A percentile compares a stretch with the other conserved stretches of the same genome.
Evolutionary conservation across 1,140 invertebrate species (phyloP).

Genomic region (Mya arenaria): DNA sequence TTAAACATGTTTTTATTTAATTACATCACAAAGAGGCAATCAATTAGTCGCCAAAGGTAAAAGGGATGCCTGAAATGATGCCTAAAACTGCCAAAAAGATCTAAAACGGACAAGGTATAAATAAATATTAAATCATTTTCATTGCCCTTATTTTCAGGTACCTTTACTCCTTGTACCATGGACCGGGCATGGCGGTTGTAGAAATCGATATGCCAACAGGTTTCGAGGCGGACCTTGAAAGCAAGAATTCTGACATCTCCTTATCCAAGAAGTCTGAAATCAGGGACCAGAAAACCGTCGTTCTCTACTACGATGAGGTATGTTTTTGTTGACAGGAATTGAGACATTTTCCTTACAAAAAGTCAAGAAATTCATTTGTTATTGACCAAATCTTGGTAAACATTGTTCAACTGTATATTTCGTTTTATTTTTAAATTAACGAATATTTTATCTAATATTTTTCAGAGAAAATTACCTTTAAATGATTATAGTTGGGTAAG

Average conservation of each 20-base stretch:
- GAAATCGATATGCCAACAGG: constrained; percentile 43
- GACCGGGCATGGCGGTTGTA: constrained; percentile 28
- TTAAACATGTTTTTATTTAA: too few species aligned
- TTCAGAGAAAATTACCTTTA: not conserved
- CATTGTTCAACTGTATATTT: constrained; percentile 1
- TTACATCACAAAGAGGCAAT: too few species aligned
- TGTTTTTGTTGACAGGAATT: too few species aligned
- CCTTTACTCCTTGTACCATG: not conserved
- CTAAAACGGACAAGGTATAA: too few species aligned
- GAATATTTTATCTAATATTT: not conserved
- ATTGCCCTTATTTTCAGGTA: constrained; percentile 31
- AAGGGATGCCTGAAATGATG: too few species aligned
- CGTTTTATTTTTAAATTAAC: not conserved
- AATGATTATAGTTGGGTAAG: not conserved
- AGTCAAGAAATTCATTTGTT: too few species aligned
- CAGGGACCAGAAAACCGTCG: constrained; percentile 35
- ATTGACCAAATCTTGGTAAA: not conserved
- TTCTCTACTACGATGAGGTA: constrained; percentile 41
- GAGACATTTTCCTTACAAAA: too few species aligned
- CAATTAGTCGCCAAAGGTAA: too few species aligned
- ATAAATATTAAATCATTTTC: too few species aligned
- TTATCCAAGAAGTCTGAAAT: constrained; percentile 15
- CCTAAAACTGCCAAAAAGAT: too few species aligned
- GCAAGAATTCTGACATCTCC: constrained; percentile 16
- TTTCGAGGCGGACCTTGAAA: constrained; percentile 38